Evolutionary conservation across 2,888 invertebrate genomes (phyloP).

Genomic region (Oeneis ivallda): DNA sequence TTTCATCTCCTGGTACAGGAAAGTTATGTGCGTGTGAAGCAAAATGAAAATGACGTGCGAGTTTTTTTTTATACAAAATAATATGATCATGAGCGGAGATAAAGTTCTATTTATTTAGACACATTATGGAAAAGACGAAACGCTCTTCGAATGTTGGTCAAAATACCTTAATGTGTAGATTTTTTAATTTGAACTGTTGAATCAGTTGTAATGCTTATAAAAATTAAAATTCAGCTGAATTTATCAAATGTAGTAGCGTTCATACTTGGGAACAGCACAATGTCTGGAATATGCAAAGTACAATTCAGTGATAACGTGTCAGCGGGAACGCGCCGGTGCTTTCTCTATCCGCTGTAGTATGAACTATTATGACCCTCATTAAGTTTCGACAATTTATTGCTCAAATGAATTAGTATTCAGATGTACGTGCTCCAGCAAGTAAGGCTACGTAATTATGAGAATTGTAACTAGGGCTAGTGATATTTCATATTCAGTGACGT

Average conservation of each 20-base stretch:
- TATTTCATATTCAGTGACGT: not conserved
- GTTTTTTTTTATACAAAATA: no score
- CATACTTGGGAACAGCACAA: not conserved
- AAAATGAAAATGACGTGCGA: no score
- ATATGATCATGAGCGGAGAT: no score
- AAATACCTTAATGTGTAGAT: no score
- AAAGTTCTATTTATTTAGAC: no score
- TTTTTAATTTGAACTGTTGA: no score
- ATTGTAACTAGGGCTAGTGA: not conserved
- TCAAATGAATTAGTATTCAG: slow-evolving; percentile 5
- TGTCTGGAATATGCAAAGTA: slow-evolving; percentile 19
- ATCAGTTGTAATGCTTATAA: not conserved
- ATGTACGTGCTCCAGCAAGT: not conserved
- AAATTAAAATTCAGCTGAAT: slow-evolving; percentile 11
- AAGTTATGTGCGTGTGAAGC: no score
- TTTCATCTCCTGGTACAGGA: no score
- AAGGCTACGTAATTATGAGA: not conserved
- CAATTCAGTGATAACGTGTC: slow-evolving; percentile 9
- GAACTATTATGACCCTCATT: slow-evolving; percentile 14
- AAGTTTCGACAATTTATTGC: slow-evolving; percentile 13
- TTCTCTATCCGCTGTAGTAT: slow-evolving; percentile 11
- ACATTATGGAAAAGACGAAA: no score
- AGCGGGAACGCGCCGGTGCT: not conserved
- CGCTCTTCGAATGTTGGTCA: no score
- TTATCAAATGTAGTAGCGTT: slow-evolving; percentile 1